Evolutionary conservation across 2,797 vertebrate species (phyloP), one percentile per base, ranked within the genome.

Genomic region (Leptatherina wallacei): DNA sequence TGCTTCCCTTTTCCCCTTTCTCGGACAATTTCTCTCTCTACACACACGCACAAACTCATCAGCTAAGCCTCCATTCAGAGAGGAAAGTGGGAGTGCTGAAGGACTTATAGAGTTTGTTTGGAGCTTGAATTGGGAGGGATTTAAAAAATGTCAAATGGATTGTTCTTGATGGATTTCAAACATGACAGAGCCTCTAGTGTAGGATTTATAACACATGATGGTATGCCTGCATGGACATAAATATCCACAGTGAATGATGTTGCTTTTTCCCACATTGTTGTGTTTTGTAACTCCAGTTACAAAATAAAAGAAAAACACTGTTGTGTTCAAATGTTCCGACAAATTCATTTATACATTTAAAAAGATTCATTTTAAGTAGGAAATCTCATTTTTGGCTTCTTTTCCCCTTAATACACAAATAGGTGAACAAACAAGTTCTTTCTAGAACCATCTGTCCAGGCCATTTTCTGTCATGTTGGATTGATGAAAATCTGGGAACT

Each of bases 151-250:
- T 81, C 66, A 74, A 84, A 75, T 69, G 65, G 55, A 0, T 44
- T 27, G 64, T 72, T 63, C 59, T 85, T 78, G 65, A 80, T 73
- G 71, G 62, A 59, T 79, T 81, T 87, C 65, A 78, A 73, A 29
- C 24, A 35, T 42, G 29, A 55, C 51, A 29, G 47, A 71, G 55
- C 61, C 49, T 65, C 22, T 49, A 59, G 33, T 40, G 38, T 14
- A 4, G 44, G 35, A 55, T 65, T 52, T 75, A 71, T 27, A n/a
- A n/a, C 61, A 61, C 62, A 64, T 33, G 38, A 60, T 20, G 40
- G 20, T 4, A 18, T 42, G 29, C 22, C 5, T 63, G 13, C 13
- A n/a, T 44, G 29, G 24, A 27, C 35, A 36, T 22, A 54, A 30
- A 27, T 38, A 60, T 38, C 35, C 42, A 36, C 18, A 24, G 4